Evolutionary conservation across 2,113 vertebrate genomes (phyloP), one percentile per base, ranked within the genome.

Genomic region (Takifugu bimaculatus): DNA sequence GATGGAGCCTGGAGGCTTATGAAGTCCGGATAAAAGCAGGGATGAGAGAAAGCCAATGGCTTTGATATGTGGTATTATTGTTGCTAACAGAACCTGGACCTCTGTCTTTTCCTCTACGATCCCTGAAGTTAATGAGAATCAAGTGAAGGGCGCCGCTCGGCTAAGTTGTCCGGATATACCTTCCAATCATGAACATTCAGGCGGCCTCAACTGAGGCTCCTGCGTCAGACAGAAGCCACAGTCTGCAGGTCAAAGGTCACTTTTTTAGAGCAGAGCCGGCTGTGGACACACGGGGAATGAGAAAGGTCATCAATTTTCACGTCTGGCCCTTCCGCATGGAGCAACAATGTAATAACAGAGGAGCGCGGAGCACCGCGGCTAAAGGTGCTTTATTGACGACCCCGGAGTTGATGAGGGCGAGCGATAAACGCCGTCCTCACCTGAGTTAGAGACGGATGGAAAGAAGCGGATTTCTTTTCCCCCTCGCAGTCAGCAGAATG

Each of bases 301-400:
- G 79, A 57, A 57, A 61, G 68, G 68, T 66, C 68, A 72, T 77
- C 50, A 50, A 7, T 70, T 68, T 70, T 71, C 57, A 77, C 58
- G 72, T 64, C 62, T 27, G 45, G 9, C 62, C 64, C 74, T 79
- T 74, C 63, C 65, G 63, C 81, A 65, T 67, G 10, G 1, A 2
- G 4, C 6, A 9, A 14, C 53, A 50, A 49, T 57, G 56, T 58
- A 70, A 74, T 55, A 70, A 68, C 65, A 42, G 15, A 3, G n/a
- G 51, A 9, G 51, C 3, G 6, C 42, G 54, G 20, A 20, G 20
- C 20, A 20, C 26, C 4, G 11, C 6, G 15, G 48, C 72, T 50
- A 57, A 49, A 67, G 54, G 48, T 35, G 26, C 26, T 61, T 60
- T 60, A 56, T 60, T 72, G 54, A 68, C 28, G 44, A 51, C 2